These are phyloP conservation scores for Holcopasites calliopsidis DNA, from an alignment of 1,140 invertebrate genomes.

Conservation along the genomic window DNA sequence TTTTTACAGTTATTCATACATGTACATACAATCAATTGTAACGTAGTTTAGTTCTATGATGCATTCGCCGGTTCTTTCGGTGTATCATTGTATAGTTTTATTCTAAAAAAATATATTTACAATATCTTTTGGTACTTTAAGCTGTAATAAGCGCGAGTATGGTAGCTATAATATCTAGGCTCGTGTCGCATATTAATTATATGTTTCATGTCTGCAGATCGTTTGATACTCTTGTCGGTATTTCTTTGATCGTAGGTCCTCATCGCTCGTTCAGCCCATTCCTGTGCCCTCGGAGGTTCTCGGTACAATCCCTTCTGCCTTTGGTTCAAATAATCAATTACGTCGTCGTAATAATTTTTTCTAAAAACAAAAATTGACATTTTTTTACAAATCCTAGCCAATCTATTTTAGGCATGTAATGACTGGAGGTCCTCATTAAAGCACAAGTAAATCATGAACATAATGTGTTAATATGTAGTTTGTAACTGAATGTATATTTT, in stretches of 20 bases:
- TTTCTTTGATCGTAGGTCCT: conserved; percentile 83
- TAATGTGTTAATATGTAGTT: no score
- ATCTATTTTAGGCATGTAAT: no score
- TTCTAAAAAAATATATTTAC: conserved; percentile 50
- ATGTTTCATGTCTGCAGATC: conserved; percentile 72
- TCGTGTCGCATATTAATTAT: conserved; percentile 72
- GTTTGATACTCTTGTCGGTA: conserved; percentile 68
- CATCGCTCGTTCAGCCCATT: conserved; percentile 89
- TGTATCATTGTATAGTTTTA: background rate
- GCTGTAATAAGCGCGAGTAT: conserved; percentile 77
- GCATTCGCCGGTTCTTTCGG: background rate
- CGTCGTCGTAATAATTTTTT: conserved; percentile 91
- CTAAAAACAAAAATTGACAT: conserved; percentile 53
- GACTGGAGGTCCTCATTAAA: no score
- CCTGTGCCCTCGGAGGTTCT: conserved; percentile 87
- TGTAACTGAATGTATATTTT: no score
- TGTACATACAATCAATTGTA: background rate
- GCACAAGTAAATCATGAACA: no score
- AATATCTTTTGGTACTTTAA: conserved; percentile 77
- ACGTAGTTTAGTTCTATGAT: background rate
- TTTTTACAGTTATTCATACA: no score
- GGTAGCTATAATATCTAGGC: conserved; percentile 76
- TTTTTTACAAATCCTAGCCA: background rate
- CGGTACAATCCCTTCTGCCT: conserved; percentile 84
- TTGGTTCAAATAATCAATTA: conserved; percentile 89